Conservation (phyloP, 2,113 vertebrate genomes). For the Apteryx mantelli region DNA sequence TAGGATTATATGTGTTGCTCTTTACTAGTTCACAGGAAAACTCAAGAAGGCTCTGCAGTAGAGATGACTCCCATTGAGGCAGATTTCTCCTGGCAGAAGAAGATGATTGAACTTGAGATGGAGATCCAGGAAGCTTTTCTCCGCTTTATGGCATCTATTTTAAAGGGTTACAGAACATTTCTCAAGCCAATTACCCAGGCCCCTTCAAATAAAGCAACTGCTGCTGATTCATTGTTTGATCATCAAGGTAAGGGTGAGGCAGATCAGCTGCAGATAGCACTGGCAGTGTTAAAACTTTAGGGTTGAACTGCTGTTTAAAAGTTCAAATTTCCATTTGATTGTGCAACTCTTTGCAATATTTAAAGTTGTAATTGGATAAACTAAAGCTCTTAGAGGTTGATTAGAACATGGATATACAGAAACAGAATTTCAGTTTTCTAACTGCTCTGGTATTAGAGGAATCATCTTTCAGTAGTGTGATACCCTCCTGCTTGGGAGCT, state of each 20-base stretch:
- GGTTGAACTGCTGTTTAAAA: background rate
- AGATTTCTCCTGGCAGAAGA: conserved; percentile 97
- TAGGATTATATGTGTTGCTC: background rate
- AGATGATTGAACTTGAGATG: conserved; percentile 91
- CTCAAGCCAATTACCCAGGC: conserved; percentile 95
- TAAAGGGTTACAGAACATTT: conserved; percentile 94
- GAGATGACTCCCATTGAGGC: conserved; percentile 97
- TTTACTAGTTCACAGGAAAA: conserved; percentile 79
- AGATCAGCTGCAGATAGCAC: background rate
- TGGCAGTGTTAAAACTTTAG: background rate
- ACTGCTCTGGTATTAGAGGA: background rate
- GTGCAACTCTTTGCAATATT: background rate
- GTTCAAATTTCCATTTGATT: background rate
- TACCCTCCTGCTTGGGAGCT: background rate
- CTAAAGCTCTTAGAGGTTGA: background rate
- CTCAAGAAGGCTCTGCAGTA: conserved; percentile 85
- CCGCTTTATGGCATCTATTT: conserved; percentile 94
- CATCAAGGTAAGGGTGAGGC: conserved; percentile 85
- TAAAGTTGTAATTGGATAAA: background rate
- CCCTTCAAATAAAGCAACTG: conserved; percentile 94
- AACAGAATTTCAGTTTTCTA: background rate
- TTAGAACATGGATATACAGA: background rate
- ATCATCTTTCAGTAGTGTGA: background rate
- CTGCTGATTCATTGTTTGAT: conserved; percentile 93
- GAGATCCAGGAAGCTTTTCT: conserved; percentile 96